phyloP scores from a whole-genome alignment of 2,113 vertebrate species.

The Phrynocephalus versicolor region DNA sequence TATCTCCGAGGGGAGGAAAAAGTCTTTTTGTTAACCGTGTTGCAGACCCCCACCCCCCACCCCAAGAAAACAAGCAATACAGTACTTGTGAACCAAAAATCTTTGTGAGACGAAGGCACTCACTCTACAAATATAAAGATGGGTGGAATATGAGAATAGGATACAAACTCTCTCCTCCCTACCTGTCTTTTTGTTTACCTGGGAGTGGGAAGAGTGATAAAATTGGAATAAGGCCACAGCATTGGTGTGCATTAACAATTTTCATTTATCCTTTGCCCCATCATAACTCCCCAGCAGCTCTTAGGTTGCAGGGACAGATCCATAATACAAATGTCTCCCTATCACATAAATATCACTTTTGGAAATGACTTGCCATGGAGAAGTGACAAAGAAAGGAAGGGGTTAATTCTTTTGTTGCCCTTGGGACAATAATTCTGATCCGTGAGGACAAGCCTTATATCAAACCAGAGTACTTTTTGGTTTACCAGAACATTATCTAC shows the following conservation, averaged over 20 bases:
- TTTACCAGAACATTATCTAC: too few species aligned
- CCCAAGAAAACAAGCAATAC: conserved; percentile 32
- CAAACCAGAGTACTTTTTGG: too few species aligned
- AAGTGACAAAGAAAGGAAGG: background rate
- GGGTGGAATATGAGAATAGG: background rate
- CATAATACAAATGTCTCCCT: background rate
- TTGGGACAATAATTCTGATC: background rate
- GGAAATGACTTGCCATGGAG: too few species aligned
- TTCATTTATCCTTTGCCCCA: background rate
- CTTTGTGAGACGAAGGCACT: background rate
- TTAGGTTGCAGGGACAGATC: conserved; percentile 32
- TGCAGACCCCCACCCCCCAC: too few species aligned
- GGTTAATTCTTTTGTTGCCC: too few species aligned
- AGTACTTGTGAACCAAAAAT: background rate
- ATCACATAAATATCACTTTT: background rate
- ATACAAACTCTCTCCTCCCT: background rate
- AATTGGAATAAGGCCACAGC: background rate
- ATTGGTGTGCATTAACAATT: background rate
- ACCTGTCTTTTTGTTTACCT: background rate
- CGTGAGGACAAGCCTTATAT: too few species aligned
- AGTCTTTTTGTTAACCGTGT: conserved; percentile 32
- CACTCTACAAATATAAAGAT: background rate
- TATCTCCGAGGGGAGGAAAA: conserved; percentile 50
- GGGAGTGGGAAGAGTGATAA: too few species aligned
- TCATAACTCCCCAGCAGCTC: background rate